Percentiles rank a stretch among this genome's conserved stretches.
phyloP scores from a whole-genome alignment of 2,113 vertebrate genomes.

The Lipophrys pholis region DNA sequence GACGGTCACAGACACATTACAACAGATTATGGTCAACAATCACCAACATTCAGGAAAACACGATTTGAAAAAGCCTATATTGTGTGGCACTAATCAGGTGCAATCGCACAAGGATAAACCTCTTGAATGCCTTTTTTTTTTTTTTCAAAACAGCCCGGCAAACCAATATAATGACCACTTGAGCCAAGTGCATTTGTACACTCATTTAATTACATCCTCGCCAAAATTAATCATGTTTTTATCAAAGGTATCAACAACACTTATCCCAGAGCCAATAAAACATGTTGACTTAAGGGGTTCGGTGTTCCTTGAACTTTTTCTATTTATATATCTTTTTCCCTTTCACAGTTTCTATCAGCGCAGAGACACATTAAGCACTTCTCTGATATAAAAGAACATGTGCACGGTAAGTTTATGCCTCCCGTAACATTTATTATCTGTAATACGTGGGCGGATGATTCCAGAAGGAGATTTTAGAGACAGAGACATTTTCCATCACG shows the following conservation, averaged over 20 bases:
- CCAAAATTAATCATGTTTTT: neutral
- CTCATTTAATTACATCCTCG: constrained; percentile 8
- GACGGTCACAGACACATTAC: neutral
- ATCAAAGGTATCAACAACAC: neutral
- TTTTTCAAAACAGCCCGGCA: neutral
- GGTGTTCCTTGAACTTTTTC: constrained; percentile 1
- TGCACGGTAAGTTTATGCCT: neutral
- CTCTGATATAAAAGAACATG: neutral
- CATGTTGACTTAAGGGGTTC: neutral
- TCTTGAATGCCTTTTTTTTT: neutral
- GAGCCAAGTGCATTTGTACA: neutral
- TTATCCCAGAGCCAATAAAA: neutral
- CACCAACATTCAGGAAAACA: constrained; percentile 7
- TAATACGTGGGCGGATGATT: neutral
- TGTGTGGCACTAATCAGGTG: constrained; percentile 28
- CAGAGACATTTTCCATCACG: constrained; percentile 1
- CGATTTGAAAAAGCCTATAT: constrained; percentile 29
- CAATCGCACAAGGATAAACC: neutral
- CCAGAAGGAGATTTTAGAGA: constrained; percentile 1
- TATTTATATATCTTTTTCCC: neutral
- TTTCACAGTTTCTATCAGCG: neutral
- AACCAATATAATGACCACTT: neutral
- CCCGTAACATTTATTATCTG: neutral
- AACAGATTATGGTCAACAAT: no score
- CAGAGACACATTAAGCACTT: neutral